Percentiles rank a stretch among this genome's conserved stretches.
Conservation (phyloP, 2,797 vertebrate genomes). For the Falco cherrug region DNA sequence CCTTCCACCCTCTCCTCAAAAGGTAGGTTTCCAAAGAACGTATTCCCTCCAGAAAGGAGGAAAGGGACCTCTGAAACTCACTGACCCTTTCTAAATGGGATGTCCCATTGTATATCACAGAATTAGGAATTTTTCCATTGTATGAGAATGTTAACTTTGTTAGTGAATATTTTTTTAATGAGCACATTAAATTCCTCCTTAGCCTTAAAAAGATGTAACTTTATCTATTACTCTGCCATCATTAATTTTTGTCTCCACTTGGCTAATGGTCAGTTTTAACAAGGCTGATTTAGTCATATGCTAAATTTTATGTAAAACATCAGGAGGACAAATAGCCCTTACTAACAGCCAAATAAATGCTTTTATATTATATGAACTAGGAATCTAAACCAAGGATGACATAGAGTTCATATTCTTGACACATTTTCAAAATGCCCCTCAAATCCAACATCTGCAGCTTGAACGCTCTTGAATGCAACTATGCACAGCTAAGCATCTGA, state of each 20-base stretch:
- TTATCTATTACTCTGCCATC: neutral
- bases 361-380: neutral
- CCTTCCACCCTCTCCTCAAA: conserved; percentile 60
- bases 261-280: neutral
- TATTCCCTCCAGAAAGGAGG: conserved; percentile 40
- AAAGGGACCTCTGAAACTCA: conserved; percentile 58
- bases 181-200: conserved; percentile 10
- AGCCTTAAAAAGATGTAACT: neutral
- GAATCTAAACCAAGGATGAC: neutral
- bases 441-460: neutral
- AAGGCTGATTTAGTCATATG: neutral
- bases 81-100: conserved; percentile 66
- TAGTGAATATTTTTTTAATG: conserved; percentile 44
- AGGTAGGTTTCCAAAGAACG: conserved; percentile 61
- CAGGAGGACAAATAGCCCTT: neutral
- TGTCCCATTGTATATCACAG: neutral
- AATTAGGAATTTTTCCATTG: conserved; percentile 46
- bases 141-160: conserved; percentile 42
- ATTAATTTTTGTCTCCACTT: neutral
- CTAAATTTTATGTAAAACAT: neutral
- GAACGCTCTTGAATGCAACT: neutral
- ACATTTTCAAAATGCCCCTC: neutral
- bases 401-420: neutral
- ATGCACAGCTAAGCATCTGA: neutral
- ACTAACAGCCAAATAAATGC: neutral